These are phyloP conservation scores for Eristalinus sepulchralis DNA, from an alignment of 2,888 invertebrate species.

Conservation along the genomic window DNA sequence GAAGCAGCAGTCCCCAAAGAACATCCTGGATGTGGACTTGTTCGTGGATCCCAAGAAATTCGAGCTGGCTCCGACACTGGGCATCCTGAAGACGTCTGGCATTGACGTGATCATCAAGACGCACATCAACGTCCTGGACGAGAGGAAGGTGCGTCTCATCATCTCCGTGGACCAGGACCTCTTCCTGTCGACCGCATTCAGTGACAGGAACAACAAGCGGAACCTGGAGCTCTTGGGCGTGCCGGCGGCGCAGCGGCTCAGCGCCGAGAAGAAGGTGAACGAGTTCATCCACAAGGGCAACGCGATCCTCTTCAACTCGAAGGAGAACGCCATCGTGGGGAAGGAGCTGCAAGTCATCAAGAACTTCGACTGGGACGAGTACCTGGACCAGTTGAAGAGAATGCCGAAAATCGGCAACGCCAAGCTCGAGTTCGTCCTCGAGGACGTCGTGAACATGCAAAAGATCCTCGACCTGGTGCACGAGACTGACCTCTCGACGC, in stretches of 20 bases:
- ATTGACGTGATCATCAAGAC: conserved; percentile 49
- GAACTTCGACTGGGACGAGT: conserved; percentile 66
- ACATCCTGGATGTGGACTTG: conserved; percentile 56
- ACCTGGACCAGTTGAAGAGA: conserved; percentile 47
- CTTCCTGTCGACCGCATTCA: conserved; percentile 48
- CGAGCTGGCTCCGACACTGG: conserved; percentile 46
- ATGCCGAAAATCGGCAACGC: conserved; percentile 32
- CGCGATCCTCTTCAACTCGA: conserved; percentile 35
- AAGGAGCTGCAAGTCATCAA: conserved; percentile 36
- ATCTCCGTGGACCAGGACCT: conserved; percentile 51
- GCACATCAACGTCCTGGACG: conserved; percentile 49
- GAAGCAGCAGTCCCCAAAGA: conserved; percentile 51
- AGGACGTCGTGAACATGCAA: conserved; percentile 54
- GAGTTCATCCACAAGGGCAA: conserved; percentile 50
- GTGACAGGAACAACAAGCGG: conserved; percentile 23
- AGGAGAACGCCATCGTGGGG: conserved; percentile 31
- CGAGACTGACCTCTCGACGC: conserved; percentile 37
- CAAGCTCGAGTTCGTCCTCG: conserved; percentile 46
- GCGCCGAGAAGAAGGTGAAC: conserved; percentile 45
- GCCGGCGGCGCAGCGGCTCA: conserved; percentile 16
- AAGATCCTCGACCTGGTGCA: conserved; percentile 56
- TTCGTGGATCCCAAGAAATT: conserved; percentile 51
- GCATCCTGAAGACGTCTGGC: conserved; percentile 57
- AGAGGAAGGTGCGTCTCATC: conserved; percentile 40
- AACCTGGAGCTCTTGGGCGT: conserved; percentile 46